Evolutionary conservation across 2,888 invertebrate species (phyloP).

Genomic region (Idaea biselata): DNA sequence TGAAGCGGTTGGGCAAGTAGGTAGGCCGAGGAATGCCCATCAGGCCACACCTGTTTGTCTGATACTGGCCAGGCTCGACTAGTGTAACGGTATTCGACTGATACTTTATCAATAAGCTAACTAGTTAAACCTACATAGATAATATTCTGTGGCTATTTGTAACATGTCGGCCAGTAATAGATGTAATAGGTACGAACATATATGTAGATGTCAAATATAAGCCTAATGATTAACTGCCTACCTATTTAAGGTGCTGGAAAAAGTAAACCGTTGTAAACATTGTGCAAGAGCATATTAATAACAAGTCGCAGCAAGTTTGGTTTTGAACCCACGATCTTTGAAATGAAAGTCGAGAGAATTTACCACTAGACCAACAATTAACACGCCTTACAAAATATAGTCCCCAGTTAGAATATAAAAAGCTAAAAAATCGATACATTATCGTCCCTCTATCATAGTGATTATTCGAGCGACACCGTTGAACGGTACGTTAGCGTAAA

Average conservation of each 20-base stretch:
- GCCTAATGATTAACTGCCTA: background rate
- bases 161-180: background rate
- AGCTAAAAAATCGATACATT: slow-evolving; percentile 15
- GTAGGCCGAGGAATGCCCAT: background rate
- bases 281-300: too few species aligned
- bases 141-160: background rate
- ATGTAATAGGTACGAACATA: too few species aligned
- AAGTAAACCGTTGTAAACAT: too few species aligned
- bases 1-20: background rate
- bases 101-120: background rate
- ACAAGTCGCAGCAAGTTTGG: too few species aligned
- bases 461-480: slow-evolving; percentile 30
- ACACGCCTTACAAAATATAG: too few species aligned
- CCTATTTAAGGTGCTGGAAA: background rate
- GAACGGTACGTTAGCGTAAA: slow-evolving; percentile 37
- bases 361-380: too few species aligned
- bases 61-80: background rate
- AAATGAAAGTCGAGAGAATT: too few species aligned
- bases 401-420: background rate
- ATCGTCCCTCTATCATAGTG: slow-evolving; percentile 31
- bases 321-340: too few species aligned
- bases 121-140: background rate
- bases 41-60: slow-evolving; percentile 1
- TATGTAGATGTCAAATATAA: background rate
- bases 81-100: background rate